Evolutionary conservation across 1,140 invertebrate genomes (phyloP), one percentile per base, ranked within the genome.

Genomic region (Amphibalanus amphitrite): DNA sequence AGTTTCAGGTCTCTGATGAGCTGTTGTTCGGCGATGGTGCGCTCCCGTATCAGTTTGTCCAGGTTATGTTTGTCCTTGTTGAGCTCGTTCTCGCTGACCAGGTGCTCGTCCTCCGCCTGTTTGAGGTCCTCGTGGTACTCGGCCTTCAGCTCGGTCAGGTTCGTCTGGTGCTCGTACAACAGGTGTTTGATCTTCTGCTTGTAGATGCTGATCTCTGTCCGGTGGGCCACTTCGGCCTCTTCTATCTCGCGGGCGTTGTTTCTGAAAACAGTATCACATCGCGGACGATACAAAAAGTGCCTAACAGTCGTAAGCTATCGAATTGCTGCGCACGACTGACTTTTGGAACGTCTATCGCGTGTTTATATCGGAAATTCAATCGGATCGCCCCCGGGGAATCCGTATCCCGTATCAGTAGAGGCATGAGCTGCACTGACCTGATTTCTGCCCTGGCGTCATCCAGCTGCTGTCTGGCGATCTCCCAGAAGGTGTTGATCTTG

Each of bases 161-260:
- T 88, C 38, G 87, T 89, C 78, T 93, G 90, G 77, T 95, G 92
- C 78, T 95, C 92, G 79, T 93, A 93, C 79, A 93, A 86, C 29
- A 95, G 81, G 80, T 93, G 91, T 77, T 95, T 95, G 13, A 95
- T 89, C 85, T 93, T 94, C 79, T 95, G 91, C 80, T 93, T 93
- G 74, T 90, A 90, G 67, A 90, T 86, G 82, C 92, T 92, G 25
- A 93, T 83, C 77, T 95, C 88, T n/a, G 87, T 85, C 77, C 95
- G 89, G 76, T 95, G 91, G 76, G 90, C 86, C 78, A 94, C 90
- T 77, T 88, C 86, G 0, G 87, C 83, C 80, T 93, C 90, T 82
- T 95, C 92, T 74, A 93, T 89, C 74, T 92, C 90, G 75, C 90
- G 83, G 77, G 95, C 91, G 81, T 91, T 92, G 29, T 72, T 67